Evolutionary conservation across 2,888 invertebrate genomes (phyloP), one percentile per base, ranked within the genome.

Genomic region (Ditula angustiorana): DNA sequence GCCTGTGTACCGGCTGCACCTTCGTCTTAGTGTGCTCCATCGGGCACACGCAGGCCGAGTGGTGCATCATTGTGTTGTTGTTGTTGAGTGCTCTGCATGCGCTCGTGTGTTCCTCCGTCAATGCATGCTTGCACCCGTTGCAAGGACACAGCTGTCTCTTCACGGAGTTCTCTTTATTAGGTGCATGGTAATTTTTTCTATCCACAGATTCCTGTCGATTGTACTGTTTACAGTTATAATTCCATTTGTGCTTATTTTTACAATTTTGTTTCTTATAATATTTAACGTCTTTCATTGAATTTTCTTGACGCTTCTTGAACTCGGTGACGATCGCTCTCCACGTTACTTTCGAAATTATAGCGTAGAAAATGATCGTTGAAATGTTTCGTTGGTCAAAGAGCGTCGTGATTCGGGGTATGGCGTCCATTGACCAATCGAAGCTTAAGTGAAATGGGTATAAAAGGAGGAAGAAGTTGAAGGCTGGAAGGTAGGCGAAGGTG

Each of bases 341-440:
- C 16, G 85, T 88, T 37, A 90, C 87, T 82, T 88, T 92, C 2
- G 88, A 87, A 69, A 92, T 78, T 1, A 92, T 80, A 3, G 91
- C 89, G 87, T 98, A 99, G 82, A 99, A 96, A 67, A 95, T 88
- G 21, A 96, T 79, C 2, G 97, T 95, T 68, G 95, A 93, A 61
- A 97, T 83, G 86, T 98, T 98, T 70, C 99, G 94, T 4, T 94
- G 92, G 86, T 99, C 99, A 76, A 95, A 92, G 16, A 97, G 74
- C 26, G 95, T 94, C 52, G 95, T 95, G 74, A 99, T 95, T 67
- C 97, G 94, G 7, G 98, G 98, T 77, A 99, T 95, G 1, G 99
- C 96, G 76, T 98, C 98, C 99, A 99, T 99, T 24, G 99, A 98
- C 99, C 99, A 99, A 90, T 99, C 99, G 91, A 99, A 99, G 86